Conservation (phyloP, 2,113 vertebrate species). For the Larimichthys polyactis region DNA sequence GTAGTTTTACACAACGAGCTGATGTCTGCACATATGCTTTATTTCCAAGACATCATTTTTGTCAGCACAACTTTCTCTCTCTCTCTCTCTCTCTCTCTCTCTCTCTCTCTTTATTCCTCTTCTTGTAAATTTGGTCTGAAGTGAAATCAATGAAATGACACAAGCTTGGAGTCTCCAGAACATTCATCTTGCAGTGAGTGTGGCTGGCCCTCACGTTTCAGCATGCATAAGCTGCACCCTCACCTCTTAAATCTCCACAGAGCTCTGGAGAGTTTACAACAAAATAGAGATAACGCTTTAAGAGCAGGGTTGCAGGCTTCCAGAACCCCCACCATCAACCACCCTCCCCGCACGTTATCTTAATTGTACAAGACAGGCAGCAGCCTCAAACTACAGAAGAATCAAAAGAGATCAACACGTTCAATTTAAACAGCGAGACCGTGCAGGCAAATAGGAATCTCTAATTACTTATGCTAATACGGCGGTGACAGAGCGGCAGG, state of each 20-base stretch:
- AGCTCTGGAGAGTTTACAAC: slow-evolving; percentile 73
- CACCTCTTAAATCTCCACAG: slow-evolving; percentile 62
- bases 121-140: slow-evolving; percentile 49
- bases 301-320: slow-evolving; percentile 62
- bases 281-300: slow-evolving; percentile 60
- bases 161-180: slow-evolving; percentile 3
- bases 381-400: slow-evolving; percentile 78
- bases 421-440: slow-evolving; percentile 77
- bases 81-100: too few species aligned
- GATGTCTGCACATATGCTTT: slow-evolving; percentile 18
- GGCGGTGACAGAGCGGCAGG: slow-evolving; percentile 55
- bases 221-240: slow-evolving; percentile 39
- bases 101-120: slow-evolving; percentile 22
- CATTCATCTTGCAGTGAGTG: slow-evolving; percentile 45
- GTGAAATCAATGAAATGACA: slow-evolving; percentile 69
- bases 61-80: slow-evolving; percentile 27
- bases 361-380: slow-evolving; percentile 83
- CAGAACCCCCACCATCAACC: slow-evolving; percentile 47
- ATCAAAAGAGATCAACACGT: slow-evolving; percentile 81
- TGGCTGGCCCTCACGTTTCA: slow-evolving; percentile 50
- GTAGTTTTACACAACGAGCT: slow-evolving; percentile 13
- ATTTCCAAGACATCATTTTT: slow-evolving; percentile 29
- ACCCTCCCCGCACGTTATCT: slow-evolving; percentile 73
- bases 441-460: slow-evolving; percentile 75
- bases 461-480: slow-evolving; percentile 86